Evolutionary conservation across 2,888 invertebrate genomes (phyloP), one percentile per base, ranked within the genome.

Genomic region (Nomada ferruginata): DNA sequence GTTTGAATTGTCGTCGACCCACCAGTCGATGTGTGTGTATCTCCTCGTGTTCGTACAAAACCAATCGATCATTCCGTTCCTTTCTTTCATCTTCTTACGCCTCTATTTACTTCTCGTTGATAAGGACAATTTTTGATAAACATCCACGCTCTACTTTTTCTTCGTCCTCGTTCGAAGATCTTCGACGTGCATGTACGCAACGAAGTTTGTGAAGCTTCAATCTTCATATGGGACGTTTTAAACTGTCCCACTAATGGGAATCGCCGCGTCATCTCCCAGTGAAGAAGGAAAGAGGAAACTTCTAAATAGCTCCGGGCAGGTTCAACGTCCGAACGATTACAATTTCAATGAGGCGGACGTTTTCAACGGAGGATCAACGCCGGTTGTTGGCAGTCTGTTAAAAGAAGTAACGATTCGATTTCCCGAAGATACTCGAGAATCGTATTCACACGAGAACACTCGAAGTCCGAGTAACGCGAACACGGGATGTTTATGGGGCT

Each of bases 401-500:
- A 86, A 83, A 82, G 79, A 42, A 77, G 87, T 88, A 88, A 88
- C 85, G 86, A 87, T 85, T 88, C 83, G 85, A 85, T 85, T 36
- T 83, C 83, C 89, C 86, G 86, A 88, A 55, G 84, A 88, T 85
- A 87, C 88, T 91, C 84, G 83, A 91, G 79, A 87, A 85, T 85
- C 82, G 85, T 84, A 90, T 92, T 92, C 91, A 91, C 89, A 90
- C 88, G 84, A 87, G 87, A 69, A 80, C 86, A 90, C 90, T 91
- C 87, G 61, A 85, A 66, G 83, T 72, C 76, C 82, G 75, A 84
- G 78, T 76, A 89, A 90, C 83, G 89, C 89, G 88, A 90, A 85
- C 87, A 86, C 78, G 83, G 82, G 87, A 89, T 91, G 90, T 90
- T 91, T 91, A 91, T 89, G 89, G 91, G 90, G 85, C 87, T 77